Conservation (phyloP, 2,113 vertebrate genomes). For the Ammodytes marinus region DNA sequence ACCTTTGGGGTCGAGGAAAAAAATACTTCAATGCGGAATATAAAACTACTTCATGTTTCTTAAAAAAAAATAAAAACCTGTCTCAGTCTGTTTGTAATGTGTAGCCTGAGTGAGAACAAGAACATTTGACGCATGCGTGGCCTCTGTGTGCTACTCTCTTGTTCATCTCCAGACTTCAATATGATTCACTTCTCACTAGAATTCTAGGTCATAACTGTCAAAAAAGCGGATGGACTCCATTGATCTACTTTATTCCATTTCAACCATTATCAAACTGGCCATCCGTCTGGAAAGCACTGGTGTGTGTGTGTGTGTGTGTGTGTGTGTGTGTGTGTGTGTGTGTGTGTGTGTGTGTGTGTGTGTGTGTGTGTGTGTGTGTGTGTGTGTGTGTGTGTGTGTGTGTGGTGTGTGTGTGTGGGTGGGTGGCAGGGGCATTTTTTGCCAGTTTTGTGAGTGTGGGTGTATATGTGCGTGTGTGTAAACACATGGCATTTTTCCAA, state of each 20-base stretch:
- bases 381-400: conserved; percentile 21
- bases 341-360: conserved; percentile 3
- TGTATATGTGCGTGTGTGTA: neutral
- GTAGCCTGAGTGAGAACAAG: conserved; percentile 5
- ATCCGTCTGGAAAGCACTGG: conserved; percentile 62
- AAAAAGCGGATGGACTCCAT: conserved; percentile 51
- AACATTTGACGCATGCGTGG: conserved; percentile 3
- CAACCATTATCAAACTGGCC: conserved; percentile 68
- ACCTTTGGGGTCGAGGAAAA: neutral
- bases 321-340: conserved; percentile 36
- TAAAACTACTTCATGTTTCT: conserved; percentile 25
- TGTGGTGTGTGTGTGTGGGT: conserved; percentile 5
- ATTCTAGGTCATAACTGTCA: conserved; percentile 58
- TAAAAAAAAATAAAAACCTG: rapidly evolving
- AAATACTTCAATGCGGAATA: neutral
- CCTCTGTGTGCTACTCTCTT: conserved; percentile 33
- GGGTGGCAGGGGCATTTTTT: neutral
- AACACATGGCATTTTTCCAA: conserved; percentile 26
- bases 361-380: neutral
- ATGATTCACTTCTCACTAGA: conserved; percentile 54
- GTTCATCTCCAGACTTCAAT: conserved; percentile 55
- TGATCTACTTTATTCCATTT: conserved; percentile 61
- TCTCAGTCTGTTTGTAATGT: neutral
- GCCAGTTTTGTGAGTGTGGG: neutral
- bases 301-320: conserved; percentile 40